phyloP scores from a whole-genome alignment of 2,113 vertebrate genomes.

The Paramormyrops kingsleyae region DNA sequence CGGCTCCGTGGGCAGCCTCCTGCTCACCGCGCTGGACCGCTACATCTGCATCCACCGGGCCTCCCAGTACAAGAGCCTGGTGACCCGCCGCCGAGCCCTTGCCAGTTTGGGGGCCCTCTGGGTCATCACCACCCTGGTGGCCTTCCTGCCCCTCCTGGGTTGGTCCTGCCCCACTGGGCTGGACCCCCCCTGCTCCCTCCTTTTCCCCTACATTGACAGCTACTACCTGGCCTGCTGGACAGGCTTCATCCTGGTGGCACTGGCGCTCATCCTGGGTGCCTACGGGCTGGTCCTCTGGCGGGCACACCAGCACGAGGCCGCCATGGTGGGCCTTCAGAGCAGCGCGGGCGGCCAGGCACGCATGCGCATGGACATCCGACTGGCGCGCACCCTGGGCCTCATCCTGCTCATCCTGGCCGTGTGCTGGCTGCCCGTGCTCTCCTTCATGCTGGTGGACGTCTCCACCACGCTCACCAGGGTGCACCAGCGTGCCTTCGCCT shows the following conservation, averaged over 20 bases:
- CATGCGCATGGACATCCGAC: constrained; percentile 78
- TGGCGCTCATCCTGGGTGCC: constrained; percentile 67
- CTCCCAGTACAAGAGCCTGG: constrained; percentile 66
- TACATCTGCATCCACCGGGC: constrained; percentile 79
- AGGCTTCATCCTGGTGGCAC: constrained; percentile 56
- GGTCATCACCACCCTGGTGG: constrained; percentile 55
- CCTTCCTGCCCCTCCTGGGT: constrained; percentile 79
- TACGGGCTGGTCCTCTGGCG: constrained; percentile 76
- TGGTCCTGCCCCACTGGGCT: constrained; percentile 76
- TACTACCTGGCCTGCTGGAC: constrained; percentile 72
- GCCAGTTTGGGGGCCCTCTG: constrained; percentile 65
- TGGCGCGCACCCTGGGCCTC: constrained; percentile 78
- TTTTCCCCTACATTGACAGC: constrained; percentile 75
- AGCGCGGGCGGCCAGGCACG: constrained; percentile 48
- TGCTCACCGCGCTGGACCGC: constrained; percentile 83
- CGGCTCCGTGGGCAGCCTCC: constrained; percentile 79
- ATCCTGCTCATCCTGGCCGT: constrained; percentile 70
- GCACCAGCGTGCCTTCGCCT: constrained; percentile 74
- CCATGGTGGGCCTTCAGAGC: constrained; percentile 57
- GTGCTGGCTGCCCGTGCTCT: constrained; percentile 79
- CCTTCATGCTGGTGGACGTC: constrained; percentile 73
- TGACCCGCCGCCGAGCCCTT: constrained; percentile 69
- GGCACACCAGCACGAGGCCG: constrained; percentile 69
- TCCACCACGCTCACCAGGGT: constrained; percentile 36
- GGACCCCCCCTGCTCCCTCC: constrained; percentile 58